phyloP scores from a whole-genome alignment of 92 coral and sea anemone genomes.

The Plumapathes pennacea region DNA sequence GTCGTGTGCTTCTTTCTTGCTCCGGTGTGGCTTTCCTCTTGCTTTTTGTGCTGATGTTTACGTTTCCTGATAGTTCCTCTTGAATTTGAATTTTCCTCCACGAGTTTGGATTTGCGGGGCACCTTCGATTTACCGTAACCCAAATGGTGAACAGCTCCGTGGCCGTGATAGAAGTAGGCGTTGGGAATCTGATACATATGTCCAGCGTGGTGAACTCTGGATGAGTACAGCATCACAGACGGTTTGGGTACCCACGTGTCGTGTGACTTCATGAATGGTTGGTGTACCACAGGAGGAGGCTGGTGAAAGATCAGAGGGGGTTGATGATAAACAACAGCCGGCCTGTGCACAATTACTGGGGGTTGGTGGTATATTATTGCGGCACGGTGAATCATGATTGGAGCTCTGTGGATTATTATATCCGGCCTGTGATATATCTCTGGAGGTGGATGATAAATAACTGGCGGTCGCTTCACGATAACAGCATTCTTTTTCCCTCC shows the following conservation, averaged over 20 bases:
- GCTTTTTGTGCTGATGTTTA: background rate
- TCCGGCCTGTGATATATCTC: conserved; percentile 96
- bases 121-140: conserved; percentile 81
- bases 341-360: conserved; percentile 91
- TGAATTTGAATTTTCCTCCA: conserved; percentile 29
- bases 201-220: conserved; percentile 63
- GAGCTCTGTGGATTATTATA: conserved; percentile 94
- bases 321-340: conserved; percentile 93
- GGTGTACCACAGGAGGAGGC: conserved; percentile 81
- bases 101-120: conserved; percentile 35
- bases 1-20: conserved; percentile 10
- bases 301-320: conserved; percentile 85
- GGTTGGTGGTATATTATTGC: conserved; percentile 94
- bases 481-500: conserved; percentile 85
- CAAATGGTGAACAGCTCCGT: conserved; percentile 56
- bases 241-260: conserved; percentile 77
- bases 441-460: conserved; percentile 96
- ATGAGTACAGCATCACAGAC: conserved; percentile 40
- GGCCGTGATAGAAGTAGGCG: conserved; percentile 67
- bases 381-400: conserved; percentile 90
- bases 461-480: conserved; percentile 84
- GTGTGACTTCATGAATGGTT: conserved; percentile 75
- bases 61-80: conserved; percentile 38
- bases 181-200: conserved; percentile 61
- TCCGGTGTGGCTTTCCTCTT: background rate